These are phyloP conservation scores for Cyclura pinguis DNA, from an alignment of 2,797 vertebrate species.

Conservation along the genomic window DNA sequence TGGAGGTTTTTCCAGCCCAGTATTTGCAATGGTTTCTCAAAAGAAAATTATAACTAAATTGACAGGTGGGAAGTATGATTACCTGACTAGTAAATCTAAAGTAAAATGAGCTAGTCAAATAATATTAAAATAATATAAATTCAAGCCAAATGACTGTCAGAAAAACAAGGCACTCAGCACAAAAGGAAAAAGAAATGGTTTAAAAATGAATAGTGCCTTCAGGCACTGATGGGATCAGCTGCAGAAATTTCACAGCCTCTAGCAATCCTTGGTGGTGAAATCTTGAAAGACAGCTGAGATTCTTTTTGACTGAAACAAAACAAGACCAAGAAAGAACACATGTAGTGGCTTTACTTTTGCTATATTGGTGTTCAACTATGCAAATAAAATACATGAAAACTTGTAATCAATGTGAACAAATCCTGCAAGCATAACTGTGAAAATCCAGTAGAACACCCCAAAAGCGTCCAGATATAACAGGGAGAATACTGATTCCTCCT, in stretches of 20 bases:
- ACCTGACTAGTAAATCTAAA: background rate
- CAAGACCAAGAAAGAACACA: background rate
- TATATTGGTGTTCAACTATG: background rate
- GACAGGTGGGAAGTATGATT: too few species aligned
- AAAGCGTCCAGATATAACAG: too few species aligned
- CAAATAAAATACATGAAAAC: background rate
- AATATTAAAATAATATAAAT: background rate
- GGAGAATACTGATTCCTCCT: too few species aligned
- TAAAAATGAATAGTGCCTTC: background rate
- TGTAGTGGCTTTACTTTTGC: background rate
- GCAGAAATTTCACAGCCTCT: background rate
- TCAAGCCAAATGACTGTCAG: background rate
- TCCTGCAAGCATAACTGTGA: background rate
- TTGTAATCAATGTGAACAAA: background rate
- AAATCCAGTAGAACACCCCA: background rate
- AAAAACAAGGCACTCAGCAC: background rate
- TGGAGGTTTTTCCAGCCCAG: background rate
- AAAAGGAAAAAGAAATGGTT: background rate
- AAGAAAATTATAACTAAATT: background rate
- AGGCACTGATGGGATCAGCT: constrained; percentile 12
- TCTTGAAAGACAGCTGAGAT: constrained; percentile 22
- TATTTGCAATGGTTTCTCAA: background rate
- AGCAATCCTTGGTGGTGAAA: background rate
- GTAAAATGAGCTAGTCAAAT: background rate
- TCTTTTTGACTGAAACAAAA: background rate